Evolutionary conservation across 1,140 invertebrate genomes (phyloP).

Genomic region (Bemisia tabaci): DNA sequence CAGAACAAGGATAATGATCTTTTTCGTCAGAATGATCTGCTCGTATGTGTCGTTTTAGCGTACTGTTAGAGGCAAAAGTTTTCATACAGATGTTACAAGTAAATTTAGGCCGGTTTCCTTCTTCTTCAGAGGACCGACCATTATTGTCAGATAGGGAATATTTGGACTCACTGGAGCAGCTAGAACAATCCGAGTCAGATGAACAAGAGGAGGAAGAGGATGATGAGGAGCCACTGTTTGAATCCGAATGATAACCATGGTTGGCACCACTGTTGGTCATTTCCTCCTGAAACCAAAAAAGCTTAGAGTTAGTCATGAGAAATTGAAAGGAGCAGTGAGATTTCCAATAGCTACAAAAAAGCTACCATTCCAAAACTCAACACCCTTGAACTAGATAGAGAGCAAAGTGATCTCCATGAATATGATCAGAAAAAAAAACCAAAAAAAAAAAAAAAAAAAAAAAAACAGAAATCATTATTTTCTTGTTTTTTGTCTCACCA

Average conservation of each 20-base stretch:
- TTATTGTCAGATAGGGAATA: not conserved
- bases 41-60: not conserved
- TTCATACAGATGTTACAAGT: not conserved
- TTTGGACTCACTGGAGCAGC: not conserved
- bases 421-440: too few species aligned
- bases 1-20: conserved; percentile 11
- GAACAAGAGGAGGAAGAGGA: not conserved
- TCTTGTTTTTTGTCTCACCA: too few species aligned
- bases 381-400: too few species aligned
- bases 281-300: not conserved
- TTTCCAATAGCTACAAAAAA: not conserved
- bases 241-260: not conserved
- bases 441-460: too few species aligned
- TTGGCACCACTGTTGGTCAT: not conserved
- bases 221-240: not conserved
- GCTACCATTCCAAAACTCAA: too few species aligned
- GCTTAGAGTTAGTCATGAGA: not conserved
- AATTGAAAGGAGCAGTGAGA: not conserved
- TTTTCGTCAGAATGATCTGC: not conserved
- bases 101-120: not conserved
- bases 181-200: not conserved
- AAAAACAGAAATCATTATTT: too few species aligned
- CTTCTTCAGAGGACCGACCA: not conserved
- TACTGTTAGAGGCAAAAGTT: not conserved
- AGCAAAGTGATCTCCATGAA: too few species aligned